Percentiles rank a stretch among this genome's conserved stretches.
Evolutionary conservation across 35 echinoderm and acorn worm species (phyloP).

Genomic region (Apostichopus japonicus): DNA sequence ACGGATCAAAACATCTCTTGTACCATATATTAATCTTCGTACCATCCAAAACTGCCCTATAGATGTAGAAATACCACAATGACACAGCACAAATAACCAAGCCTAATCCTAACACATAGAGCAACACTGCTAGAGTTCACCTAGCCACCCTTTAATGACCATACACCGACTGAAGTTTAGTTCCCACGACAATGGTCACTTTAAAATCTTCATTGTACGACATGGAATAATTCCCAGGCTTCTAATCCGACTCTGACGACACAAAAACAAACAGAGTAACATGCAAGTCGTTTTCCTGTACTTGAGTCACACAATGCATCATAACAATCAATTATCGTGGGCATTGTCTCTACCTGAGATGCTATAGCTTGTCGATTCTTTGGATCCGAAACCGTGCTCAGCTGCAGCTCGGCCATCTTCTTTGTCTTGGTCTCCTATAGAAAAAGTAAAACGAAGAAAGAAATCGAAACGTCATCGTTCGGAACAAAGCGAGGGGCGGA

Average conservation of each 20-base stretch:
- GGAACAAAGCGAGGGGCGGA: no score
- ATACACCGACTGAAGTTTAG: no score
- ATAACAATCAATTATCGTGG: not conserved
- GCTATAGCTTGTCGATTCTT: conserved; percentile 91
- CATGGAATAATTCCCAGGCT: not conserved
- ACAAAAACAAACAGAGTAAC: not conserved
- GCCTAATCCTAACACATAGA: no score
- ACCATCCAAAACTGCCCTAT: no score
- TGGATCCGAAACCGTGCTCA: conserved; percentile 75
- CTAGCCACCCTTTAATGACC: no score
- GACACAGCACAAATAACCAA: no score
- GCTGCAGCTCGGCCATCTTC: conserved; percentile 97
- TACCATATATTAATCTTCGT: no score
- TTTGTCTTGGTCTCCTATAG: conserved; percentile 94
- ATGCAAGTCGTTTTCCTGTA: not conserved
- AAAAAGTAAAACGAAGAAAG: conserved; percentile 48
- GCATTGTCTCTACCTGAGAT: conserved; percentile 70
- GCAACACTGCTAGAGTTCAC: no score
- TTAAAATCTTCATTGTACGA: not conserved
- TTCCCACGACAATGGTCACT: no score
- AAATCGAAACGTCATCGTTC: not conserved
- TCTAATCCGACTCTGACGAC: not conserved
- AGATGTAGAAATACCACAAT: no score
- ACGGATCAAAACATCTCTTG: no score
- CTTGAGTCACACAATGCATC: no score